Base-by-base conservation (phyloP, 2,888 invertebrate genomes). In the Octonoba sinensis region DNA sequence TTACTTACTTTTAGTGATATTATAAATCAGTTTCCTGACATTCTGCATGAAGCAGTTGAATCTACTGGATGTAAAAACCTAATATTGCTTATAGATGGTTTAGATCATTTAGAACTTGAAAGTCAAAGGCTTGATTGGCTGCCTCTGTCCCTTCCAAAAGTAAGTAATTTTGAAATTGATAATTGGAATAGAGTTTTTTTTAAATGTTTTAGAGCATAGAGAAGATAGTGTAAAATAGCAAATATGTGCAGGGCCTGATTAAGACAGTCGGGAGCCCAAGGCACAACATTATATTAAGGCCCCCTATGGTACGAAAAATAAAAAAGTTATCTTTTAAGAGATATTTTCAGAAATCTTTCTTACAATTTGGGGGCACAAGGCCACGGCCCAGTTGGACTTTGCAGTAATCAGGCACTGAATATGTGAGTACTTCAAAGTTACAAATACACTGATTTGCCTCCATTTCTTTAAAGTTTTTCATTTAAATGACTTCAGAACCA, bases 81-180 rank as follows among this genome's bases (percentile, higher is more conserved):
- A 13, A 85, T 88, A 11, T 51, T 89, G 12, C 86, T 89, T 75
- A 84, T 89, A n/a, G 89, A 89, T 85, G 89, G 88, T 15, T 75
- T 88, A 44, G 89, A 89, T 75, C 82, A 86, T 46, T 87, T 89
- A 86, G 85, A 85, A 12, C 85, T 87, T 71, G 86, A 88, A 62
- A 87, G 88, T 8, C 86, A 86, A 62, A 86, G 85, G 67, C 81
- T 89, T 75, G 87, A 87, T 65, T 89, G 89, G 89, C 82, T 89
- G 47, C 88, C 89, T 36, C 83, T 86, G 12, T 83, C 83, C 20
- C 73, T 88, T 11, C 88, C 88, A 36, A 79, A 87, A 86, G 89
- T 89, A 85, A 72, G 57, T 20, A 6, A 6, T 36, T 11, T 36
- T 11, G 11, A 36, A 8, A 36, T 36, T 36, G 3, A 11, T 36